Evolutionary conservation across 1,140 invertebrate genomes (phyloP).

Genomic region (Himalopsyche phryganea): DNA sequence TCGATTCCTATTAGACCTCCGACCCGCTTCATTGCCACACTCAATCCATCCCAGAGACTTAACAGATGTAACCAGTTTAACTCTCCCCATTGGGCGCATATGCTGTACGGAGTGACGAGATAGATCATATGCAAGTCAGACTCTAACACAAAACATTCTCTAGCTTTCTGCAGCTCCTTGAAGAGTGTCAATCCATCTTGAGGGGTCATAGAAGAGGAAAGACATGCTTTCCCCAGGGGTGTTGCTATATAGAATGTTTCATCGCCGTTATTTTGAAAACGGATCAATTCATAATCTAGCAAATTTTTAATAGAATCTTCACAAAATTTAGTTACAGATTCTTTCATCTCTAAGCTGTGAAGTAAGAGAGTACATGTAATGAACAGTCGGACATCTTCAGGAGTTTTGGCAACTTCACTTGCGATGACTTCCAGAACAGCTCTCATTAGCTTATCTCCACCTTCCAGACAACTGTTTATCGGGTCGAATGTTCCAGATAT

Average conservation of each 20-base stretch:
- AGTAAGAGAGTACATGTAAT: constrained; percentile 72
- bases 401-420: constrained; percentile 74
- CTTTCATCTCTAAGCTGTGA: constrained; percentile 32
- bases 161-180: constrained; percentile 85
- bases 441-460: constrained; percentile 62
- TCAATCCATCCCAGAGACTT: constrained; percentile 78
- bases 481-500: constrained; percentile 67
- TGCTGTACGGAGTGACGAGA: constrained; percentile 83
- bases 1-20: constrained; percentile 88
- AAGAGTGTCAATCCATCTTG: constrained; percentile 87
- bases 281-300: constrained; percentile 57
- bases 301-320: constrained; percentile 47
- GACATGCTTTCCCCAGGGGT: constrained; percentile 83
- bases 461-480: constrained; percentile 79
- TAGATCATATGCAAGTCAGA: constrained; percentile 95
- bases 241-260: constrained; percentile 70
- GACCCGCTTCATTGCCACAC: constrained; percentile 77
- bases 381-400: constrained; percentile 73
- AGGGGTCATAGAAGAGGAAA: constrained; percentile 89
- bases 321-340: constrained; percentile 37
- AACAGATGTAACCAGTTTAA: constrained; percentile 89
- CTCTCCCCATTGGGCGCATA: constrained; percentile 70
- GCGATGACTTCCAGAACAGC: constrained; percentile 81
- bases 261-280: constrained; percentile 50
- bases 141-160: constrained; percentile 87